phyloP scores from a whole-genome alignment of 2,888 invertebrate genomes.

The Cryptophagus acutangulus region DNA sequence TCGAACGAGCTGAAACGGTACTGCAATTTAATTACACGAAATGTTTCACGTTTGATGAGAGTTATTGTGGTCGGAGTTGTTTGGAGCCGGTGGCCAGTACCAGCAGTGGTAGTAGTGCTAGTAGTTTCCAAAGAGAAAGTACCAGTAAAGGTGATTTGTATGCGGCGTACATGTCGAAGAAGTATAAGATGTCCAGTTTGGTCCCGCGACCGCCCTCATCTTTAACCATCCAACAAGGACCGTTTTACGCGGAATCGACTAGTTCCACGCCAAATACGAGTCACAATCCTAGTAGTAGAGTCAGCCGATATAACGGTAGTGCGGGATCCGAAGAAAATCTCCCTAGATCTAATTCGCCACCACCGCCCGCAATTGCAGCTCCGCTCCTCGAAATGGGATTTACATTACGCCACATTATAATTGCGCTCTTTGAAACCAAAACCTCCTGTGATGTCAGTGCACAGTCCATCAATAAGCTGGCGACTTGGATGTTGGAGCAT shows the following conservation, averaged over 20 bases:
- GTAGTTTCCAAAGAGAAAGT: too few species aligned
- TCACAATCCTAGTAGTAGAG: slow-evolving; percentile 15
- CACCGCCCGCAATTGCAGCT: slow-evolving; percentile 50
- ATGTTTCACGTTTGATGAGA: too few species aligned
- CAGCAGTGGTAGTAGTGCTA: too few species aligned
- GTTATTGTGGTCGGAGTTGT: too few species aligned
- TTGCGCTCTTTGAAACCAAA: slow-evolving; percentile 50
- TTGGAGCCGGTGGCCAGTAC: too few species aligned
- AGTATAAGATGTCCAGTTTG: too few species aligned
- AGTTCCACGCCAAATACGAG: slow-evolving; percentile 18
- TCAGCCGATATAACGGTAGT: too few species aligned
- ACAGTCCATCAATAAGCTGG: slow-evolving; percentile 38
- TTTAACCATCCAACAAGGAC: slow-evolving; percentile 28
- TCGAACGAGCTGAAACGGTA: slow-evolving; percentile 50
- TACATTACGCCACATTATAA: slow-evolving; percentile 52
- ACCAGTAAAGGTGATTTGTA: too few species aligned
- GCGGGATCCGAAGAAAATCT: slow-evolving; percentile 35
- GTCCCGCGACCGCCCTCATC: slow-evolving; percentile 37
- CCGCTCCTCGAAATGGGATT: slow-evolving; percentile 63
- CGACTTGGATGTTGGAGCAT: slow-evolving; percentile 63
- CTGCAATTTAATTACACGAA: slow-evolving; percentile 46
- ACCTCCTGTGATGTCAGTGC: neutral
- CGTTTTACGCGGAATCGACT: slow-evolving; percentile 22
- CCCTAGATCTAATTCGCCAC: slow-evolving; percentile 34
- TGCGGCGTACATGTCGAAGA: too few species aligned